Conservation (phyloP, 2,888 invertebrate species). For the Euzophera pinguis region DNA sequence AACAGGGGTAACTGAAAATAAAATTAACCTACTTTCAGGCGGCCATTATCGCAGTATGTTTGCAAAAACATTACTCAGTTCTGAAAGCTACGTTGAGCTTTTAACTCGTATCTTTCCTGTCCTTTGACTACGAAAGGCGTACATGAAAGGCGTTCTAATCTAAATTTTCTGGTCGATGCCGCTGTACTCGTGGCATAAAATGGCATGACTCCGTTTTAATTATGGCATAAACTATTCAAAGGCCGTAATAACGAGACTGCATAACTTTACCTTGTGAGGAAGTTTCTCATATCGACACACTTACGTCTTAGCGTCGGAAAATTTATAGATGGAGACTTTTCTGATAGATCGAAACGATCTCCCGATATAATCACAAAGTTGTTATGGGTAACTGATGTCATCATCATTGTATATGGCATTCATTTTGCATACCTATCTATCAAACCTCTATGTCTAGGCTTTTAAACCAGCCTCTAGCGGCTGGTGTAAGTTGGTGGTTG, state of each 20-base stretch:
- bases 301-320: not conserved
- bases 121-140: constrained; percentile 7
- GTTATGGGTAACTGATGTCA: too few species aligned
- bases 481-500: too few species aligned
- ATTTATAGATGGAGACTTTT: not conserved
- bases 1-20: not conserved
- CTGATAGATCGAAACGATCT: too few species aligned
- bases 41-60: constrained; percentile 1
- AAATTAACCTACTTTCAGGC: constrained; percentile 6
- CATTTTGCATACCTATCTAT: too few species aligned
- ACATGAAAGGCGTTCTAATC: constrained; percentile 10
- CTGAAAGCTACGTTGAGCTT: not conserved
- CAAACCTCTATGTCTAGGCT: too few species aligned
- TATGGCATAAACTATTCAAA: constrained; percentile 64
- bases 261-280: constrained; percentile 20
- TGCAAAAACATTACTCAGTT: not conserved
- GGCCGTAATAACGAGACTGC: constrained; percentile 38
- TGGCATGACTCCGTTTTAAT: constrained; percentile 51
- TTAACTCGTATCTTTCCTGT: constrained; percentile 2
- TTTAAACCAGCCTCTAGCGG: too few species aligned
- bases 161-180: constrained; percentile 12
- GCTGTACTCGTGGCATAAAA: constrained; percentile 34
- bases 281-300: not conserved
- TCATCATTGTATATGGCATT: too few species aligned
- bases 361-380: too few species aligned